A percentile compares a stretch with the other conserved stretches of the same genome.
These are phyloP conservation scores for Zaprionus lachaisei DNA, from an alignment of 1,140 invertebrate genomes.

Conservation along the genomic window DNA sequence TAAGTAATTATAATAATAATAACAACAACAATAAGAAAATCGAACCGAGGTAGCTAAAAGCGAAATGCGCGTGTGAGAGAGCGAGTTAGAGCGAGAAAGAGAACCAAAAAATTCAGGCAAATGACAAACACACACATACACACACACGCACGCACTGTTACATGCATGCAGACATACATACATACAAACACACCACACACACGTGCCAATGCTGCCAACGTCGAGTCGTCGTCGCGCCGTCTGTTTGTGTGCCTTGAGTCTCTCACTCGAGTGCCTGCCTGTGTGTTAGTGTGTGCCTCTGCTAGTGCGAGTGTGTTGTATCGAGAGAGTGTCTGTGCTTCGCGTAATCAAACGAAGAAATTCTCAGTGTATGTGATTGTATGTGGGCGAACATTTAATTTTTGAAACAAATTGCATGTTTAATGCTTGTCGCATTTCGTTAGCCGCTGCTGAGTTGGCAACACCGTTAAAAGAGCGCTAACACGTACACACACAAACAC, in stretches of 20 bases:
- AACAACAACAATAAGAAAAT: slow-evolving; percentile 72
- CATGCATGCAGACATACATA: slow-evolving; percentile 6
- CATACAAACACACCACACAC: slow-evolving; percentile 28
- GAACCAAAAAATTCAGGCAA: slow-evolving; percentile 28
- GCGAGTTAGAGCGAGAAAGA: slow-evolving; percentile 14
- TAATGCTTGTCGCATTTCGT: slow-evolving; percentile 43
- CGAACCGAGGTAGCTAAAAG: slow-evolving; percentile 51
- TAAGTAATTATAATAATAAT: slow-evolving; percentile 58
- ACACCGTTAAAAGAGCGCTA: slow-evolving; percentile 51
- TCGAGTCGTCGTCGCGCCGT: slow-evolving; percentile 64
- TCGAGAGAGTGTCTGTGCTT: slow-evolving; percentile 5
- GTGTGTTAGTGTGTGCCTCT: not conserved
- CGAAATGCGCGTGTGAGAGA: slow-evolving; percentile 63
- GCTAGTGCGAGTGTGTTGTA: slow-evolving; percentile 2
- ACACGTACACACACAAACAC: slow-evolving; percentile 32
- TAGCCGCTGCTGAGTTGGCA: slow-evolving; percentile 63
- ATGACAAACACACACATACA: slow-evolving; percentile 29
- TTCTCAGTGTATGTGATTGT: slow-evolving; percentile 8
- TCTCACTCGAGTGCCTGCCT: slow-evolving; percentile 6
- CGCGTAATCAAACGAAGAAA: slow-evolving; percentile 22
- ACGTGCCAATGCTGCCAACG: slow-evolving; percentile 50
- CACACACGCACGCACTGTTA: slow-evolving; percentile 21
- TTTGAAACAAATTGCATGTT: slow-evolving; percentile 51
- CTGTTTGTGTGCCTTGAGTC: slow-evolving; percentile 48
- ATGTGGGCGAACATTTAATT: slow-evolving; percentile 32